These are phyloP conservation scores for Xestia rhomboidea DNA, from an alignment of 2,888 invertebrate genomes.

Conservation along the genomic window DNA sequence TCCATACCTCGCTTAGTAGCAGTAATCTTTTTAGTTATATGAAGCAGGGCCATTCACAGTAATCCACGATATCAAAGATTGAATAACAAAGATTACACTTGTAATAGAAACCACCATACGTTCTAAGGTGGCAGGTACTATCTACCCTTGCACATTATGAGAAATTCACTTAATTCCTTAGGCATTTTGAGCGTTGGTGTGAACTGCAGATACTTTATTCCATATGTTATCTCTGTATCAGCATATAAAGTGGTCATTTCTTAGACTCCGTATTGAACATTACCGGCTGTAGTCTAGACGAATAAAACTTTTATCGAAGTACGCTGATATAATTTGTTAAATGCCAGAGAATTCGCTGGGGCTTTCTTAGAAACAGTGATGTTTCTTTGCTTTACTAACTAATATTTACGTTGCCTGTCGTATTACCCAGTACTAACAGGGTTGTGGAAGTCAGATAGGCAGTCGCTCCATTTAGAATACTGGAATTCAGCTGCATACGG, in stretches of 20 bases:
- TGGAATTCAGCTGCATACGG: background rate
- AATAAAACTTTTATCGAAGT: background rate
- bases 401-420: background rate
- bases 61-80: constrained; percentile 23
- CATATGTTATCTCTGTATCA: constrained; percentile 5
- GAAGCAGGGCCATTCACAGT: background rate
- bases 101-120: background rate
- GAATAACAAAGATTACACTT: background rate
- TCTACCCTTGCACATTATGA: background rate
- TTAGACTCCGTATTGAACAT: background rate
- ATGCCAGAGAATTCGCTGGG: background rate
- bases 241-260: constrained; percentile 22
- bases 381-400: background rate
- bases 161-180: constrained; percentile 32
- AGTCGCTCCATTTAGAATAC: too few species aligned
- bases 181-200: background rate
- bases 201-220: background rate
- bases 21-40: background rate
- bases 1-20: fast-evolving
- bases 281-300: background rate
- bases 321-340: background rate
- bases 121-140: background rate
- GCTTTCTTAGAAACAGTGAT: background rate
- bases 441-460: too few species aligned
- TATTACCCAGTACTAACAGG: too few species aligned